Evolutionary conservation across 2,888 invertebrate genomes (phyloP).

Genomic region (Ischnus inquisitorius): DNA sequence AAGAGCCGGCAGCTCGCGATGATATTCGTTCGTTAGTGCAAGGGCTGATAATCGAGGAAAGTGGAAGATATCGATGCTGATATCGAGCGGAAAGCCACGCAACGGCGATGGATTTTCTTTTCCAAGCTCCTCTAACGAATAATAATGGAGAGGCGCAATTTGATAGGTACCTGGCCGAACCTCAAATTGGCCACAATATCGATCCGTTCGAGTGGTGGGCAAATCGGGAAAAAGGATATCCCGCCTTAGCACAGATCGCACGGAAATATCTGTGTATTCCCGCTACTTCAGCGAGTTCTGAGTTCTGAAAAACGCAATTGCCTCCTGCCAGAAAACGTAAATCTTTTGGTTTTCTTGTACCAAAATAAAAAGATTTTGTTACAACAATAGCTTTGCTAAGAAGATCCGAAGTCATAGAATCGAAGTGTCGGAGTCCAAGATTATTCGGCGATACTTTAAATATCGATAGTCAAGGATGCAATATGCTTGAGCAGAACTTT

Average conservation of each 20-base stretch:
- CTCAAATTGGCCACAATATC: constrained; percentile 31
- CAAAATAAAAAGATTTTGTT: neutral
- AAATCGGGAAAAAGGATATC: constrained; percentile 22
- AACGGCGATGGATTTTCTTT: constrained; percentile 41
- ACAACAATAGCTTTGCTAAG: neutral
- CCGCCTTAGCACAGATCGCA: constrained; percentile 19
- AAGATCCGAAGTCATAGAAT: too few relatives aligned
- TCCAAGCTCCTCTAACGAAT: neutral
- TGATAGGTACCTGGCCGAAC: constrained; percentile 34
- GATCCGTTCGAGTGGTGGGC: constrained; percentile 44
- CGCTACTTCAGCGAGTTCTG: constrained; percentile 42
- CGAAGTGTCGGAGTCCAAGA: too few relatives aligned
- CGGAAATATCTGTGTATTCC: constrained; percentile 39
- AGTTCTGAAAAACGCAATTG: constrained; percentile 39
- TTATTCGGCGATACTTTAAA: too few relatives aligned
- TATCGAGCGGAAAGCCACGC: neutral
- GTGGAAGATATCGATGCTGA: neutral
- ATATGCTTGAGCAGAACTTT: too few relatives aligned
- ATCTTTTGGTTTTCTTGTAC: constrained; percentile 25
- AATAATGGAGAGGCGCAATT: constrained; percentile 21
- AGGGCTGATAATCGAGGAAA: neutral
- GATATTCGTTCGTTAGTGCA: constrained; percentile 16
- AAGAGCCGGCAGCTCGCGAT: constrained; percentile 36
- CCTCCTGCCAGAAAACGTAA: constrained; percentile 42
- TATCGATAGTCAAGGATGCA: too few relatives aligned